Base-by-base conservation (phyloP, 1,140 invertebrate species). In the Brachionus calyciflorus region DNA sequence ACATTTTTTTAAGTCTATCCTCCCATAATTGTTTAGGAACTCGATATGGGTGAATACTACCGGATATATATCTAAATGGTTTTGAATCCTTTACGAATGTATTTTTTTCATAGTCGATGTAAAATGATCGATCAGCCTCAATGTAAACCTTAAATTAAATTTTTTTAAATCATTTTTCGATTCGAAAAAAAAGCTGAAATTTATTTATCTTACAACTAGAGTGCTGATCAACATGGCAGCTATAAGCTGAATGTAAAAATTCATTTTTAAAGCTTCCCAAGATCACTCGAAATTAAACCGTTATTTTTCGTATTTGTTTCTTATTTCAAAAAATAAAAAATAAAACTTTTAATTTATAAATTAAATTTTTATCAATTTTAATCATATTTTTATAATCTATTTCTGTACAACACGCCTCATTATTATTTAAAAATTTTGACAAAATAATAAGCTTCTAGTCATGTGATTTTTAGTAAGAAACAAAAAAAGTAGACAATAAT, bases 1-100 rank as follows among this genome's bases (percentile, higher is more conserved):
- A 88, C 79, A 95, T 88, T 83, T 93, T 93, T 53, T 87, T 82
- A 49, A 98, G 84, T 78, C 93, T 88, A 79, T 94, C 91, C 78
- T 89, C 84, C 94, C 94, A 97, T 80, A 91, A 91, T 40, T 88
- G 85, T 41, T 88, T 88, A 1, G 92, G 92, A 0, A 93, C 87
- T 9, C 94, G 88, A 81, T 93, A 95, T 83, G 96, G 97, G 83
- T 98, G 94, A 77, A 97, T 88, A 70, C 93, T 92, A 0, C 94
- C 95, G 3, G 92, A 90, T 49, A 94, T 86, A 80, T 93, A 94
- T 14, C 88, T 88, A 81, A 94, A 91, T 0, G 91, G 89, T 81
- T 88, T 79, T 0, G 92, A 93, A 88, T 96, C 91, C 80, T 92
- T 89, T 4, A 93, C 79, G 81, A 96, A 95, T 46, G 87, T 87